Evolutionary conservation across 2,797 vertebrate species (phyloP).

Genomic region (Erpetoichthys calabaricus): DNA sequence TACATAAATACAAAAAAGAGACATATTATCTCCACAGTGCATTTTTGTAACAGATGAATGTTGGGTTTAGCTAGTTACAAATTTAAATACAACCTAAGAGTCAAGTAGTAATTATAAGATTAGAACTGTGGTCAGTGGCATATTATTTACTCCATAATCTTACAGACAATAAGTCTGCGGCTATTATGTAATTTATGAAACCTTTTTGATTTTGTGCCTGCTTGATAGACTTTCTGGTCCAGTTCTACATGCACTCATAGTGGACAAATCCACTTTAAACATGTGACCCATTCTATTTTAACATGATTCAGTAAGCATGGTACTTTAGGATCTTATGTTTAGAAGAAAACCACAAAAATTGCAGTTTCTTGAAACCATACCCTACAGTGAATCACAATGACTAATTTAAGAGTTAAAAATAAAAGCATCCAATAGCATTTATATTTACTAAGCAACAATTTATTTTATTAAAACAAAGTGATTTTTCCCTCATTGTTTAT

Average conservation of each 20-base stretch:
- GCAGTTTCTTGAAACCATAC: neutral
- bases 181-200: constrained; percentile 14
- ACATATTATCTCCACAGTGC: constrained; percentile 5
- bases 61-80: constrained; percentile 18
- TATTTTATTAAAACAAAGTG: neutral
- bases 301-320: neutral
- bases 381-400: neutral
- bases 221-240: constrained; percentile 1
- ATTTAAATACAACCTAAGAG: constrained; percentile 18
- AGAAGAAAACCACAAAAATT: neutral
- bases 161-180: constrained; percentile 21
- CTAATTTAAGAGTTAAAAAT: constrained; percentile 1
- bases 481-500: neutral
- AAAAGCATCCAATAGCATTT: neutral
- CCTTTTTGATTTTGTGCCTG: constrained; percentile 10
- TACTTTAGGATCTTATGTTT: neutral
- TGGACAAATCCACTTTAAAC: neutral
- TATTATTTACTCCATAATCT: constrained; percentile 19
- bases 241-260: neutral
- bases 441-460: neutral
- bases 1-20: constrained; percentile 17
- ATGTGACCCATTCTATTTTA: neutral
- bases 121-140: constrained; percentile 9
- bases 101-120: constrained; percentile 16
- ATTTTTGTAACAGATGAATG: constrained; percentile 16